Base-by-base conservation (phyloP, 2,113 vertebrate species). In the Saimiri boliviensis region DNA sequence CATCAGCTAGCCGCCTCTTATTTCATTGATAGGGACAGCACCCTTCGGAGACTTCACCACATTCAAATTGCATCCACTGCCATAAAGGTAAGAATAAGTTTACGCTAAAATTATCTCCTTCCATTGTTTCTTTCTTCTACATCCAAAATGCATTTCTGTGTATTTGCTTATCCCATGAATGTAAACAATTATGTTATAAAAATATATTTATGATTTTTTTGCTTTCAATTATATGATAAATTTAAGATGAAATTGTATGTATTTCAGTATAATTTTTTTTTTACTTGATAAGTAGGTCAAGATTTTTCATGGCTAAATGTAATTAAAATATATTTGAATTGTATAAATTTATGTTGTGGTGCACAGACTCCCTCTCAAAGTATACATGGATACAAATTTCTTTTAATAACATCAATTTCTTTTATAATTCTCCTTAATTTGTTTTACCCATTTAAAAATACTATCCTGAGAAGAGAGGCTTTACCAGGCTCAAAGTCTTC, bases 31-130 rank as follows among this genome's bases (percentile, higher is more conserved):
- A 96, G 99, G 86, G 99, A 99, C 74, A 99, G 99, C 97, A 99
- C 98, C 0, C 98, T 99, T 35, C 98, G 99, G 74, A 98, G 99
- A 25, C 99, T 99, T 23, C 99, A 99, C 95, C 99, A 99, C 97
- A 99, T 99, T 97, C 99, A 99, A 91, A 99, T 99, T 10, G 99
- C 99, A 63, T 99, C 99, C 96, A 99, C 99, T 8, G 99, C 99
- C 97, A 99, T 99, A 86, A 99, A 99, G 99, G 99, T 99, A 99
- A 9, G 97, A 73, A 3, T 2, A 25, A 6, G 10, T 16, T 56
- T 23, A 32, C 49, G 0, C 11, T 37, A 21, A 13, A 9, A 40
- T 56, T 27, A 0, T 19, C 3, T 14, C 19, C 6, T 12, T 6
- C 6, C 1, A 9, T 63, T n/a, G 3, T 42, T 27, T n/a, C 3